Base-by-base conservation (phyloP, 2,113 vertebrate species). In the Thalassarche chlororhynchos region DNA sequence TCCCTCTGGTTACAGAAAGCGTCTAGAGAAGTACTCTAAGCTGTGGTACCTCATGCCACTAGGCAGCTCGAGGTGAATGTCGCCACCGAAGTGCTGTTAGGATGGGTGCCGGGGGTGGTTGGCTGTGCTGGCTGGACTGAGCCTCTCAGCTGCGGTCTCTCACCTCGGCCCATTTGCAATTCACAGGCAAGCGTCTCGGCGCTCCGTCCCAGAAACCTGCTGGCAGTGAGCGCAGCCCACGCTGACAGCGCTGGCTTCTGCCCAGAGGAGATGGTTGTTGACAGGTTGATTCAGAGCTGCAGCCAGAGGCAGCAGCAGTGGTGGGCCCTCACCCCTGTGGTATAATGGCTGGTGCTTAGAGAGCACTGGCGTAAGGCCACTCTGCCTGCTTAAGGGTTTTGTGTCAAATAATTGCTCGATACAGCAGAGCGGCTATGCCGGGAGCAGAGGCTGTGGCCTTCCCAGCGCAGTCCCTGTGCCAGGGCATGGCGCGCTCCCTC, bases 201-300 rank as follows among this genome's bases (percentile, higher is more conserved):
- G 6, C 65, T 54, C 74, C 6, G 0, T 8, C 25, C 28, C 68
- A 18, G 68, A 40, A 36, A 9, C 8, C 10, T 10, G 34, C 13
- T 0, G 0, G 46, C 64, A n/a, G 58, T 2, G 3, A 54, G 52
- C 0, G 5, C 38, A 7, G 65, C 74, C 58, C 14, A 1, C 0
- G 4, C 54, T 51, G 77, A 0, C 68, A 17, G 57, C 6, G 4
- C 42, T 19, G 23, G 24, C 21, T n/a, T 14, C 29, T n/a, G 77
- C 72, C 52, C 26, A 2, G 58, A 25, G 78, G 36, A 32, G 54
- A 10, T 29, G n/a, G 19, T 12, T 34, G 7, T 4, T 8, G 80
- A 18, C 9, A 5, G 29, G 17, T 1, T 10, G 38, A 9, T 24
- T 23, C 19, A 2, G 36, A n/a, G 76, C 32, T 1, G 13, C 49